Conservation (phyloP, 2,888 invertebrate genomes). For the Ochropleura leucogaster region DNA sequence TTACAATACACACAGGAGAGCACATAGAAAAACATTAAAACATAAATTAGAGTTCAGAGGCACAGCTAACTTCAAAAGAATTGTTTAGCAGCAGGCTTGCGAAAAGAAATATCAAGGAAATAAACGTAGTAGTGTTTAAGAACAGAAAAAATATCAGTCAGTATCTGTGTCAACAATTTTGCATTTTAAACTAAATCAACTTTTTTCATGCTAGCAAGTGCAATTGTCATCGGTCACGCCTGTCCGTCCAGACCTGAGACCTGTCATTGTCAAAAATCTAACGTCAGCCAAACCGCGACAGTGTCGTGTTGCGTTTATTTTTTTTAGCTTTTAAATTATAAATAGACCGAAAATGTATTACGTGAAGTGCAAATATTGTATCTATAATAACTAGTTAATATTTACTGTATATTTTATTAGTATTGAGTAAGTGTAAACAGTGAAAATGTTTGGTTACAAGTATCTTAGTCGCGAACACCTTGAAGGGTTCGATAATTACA, state of each 20-base stretch:
- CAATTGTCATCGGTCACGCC: slow-evolving; percentile 32
- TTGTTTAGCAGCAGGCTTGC: too few relatives aligned
- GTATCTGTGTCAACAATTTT: too few relatives aligned
- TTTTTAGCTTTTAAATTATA: slow-evolving; percentile 36
- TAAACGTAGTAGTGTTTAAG: too few relatives aligned
- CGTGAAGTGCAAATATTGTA: slow-evolving; percentile 41
- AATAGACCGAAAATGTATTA: slow-evolving; percentile 59
- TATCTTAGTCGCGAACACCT: slow-evolving; percentile 96
- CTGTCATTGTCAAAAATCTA: slow-evolving; percentile 44
- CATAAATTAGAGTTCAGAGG: too few relatives aligned
- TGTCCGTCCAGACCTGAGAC: too few relatives aligned
- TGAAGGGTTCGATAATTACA: slow-evolving; percentile 98
- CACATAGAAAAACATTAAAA: too few relatives aligned
- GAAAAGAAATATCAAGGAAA: too few relatives aligned
- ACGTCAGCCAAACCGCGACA: slow-evolving; percentile 28
- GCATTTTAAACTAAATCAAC: too few relatives aligned
- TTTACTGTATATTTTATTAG: slow-evolving; percentile 33
- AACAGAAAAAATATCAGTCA: too few relatives aligned
- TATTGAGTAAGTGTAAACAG: slow-evolving; percentile 62
- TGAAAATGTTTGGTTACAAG: slow-evolving; percentile 92
- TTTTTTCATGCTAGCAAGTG: too few relatives aligned
- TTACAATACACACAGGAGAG: too few relatives aligned
- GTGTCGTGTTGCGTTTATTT: slow-evolving; percentile 49
- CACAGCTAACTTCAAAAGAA: too few relatives aligned
- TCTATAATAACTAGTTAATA: slow-evolving; percentile 32